Base-by-base conservation (phyloP, 2,888 invertebrate genomes). In the Thecophora atra region DNA sequence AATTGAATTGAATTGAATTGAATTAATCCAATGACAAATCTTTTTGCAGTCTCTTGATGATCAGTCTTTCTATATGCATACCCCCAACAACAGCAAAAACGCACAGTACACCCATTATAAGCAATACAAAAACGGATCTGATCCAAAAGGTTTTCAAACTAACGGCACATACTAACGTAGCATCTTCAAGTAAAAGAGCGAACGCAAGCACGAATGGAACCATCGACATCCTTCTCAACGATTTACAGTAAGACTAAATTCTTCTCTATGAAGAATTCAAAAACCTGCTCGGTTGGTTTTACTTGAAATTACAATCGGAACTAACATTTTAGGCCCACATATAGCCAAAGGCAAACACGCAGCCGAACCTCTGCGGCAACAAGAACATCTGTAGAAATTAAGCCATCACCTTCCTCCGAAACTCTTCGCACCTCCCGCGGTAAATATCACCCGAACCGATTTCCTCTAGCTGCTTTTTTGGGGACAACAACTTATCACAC, bases 341-440 rank as follows among this genome's bases (percentile, higher is more conserved):
- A 7, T 47, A 47, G 17, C 13, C 47, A 37, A 47, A 47, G 47
- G 15, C 15, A 2, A 15, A 5, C n/a, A n/a, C 47, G 13, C 47
- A 47, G 17, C 6, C 11, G 47, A 5, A 47, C 15, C 47, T 47
- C 75, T 58, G 74, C 70, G 28, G 71, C 81, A 79, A 76, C 75
- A 58, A 84, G 82, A 37, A 78, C 82, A 13, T 78, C 76, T 64
- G n/a, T n/a, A 37, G 82, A 83, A 17, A 80, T 84, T 54, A 81
- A 79, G 37, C 83, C 83, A 5, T 78, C 82, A 11, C 82, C 84
- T 28, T 85, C 85, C 52, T 84, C 84, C 30, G 85, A 84, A 70
- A 84, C 84, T 26, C 81, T 83, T 76, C 79, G 81, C 6, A 73
- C 79, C 1, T 73, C 70, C 7, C 44, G 73, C n/a, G 75, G 71